Evolutionary conservation across 2,888 invertebrate genomes (phyloP).

Genomic region (Chaetogeoica ovagalla): DNA sequence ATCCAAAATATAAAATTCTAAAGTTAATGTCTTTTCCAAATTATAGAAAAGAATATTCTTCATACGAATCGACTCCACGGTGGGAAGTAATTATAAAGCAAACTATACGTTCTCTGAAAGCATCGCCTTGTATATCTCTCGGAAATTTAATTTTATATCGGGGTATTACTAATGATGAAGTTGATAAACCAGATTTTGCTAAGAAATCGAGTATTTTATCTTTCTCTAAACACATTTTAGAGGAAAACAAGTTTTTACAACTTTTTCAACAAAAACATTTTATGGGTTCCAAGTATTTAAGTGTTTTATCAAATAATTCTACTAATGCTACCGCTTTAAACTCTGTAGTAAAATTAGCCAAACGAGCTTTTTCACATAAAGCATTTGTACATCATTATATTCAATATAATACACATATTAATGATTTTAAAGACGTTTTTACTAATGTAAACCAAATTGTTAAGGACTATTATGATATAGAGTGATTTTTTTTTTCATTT

Average conservation of each 20-base stretch:
- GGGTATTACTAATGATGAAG: neutral
- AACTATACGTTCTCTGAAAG: conserved; percentile 34
- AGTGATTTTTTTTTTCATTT: conserved; percentile 25
- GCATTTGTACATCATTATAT: conserved; percentile 49
- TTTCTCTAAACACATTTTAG: conserved; percentile 25
- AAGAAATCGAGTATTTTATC: conserved; percentile 24
- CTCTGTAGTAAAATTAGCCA: conserved; percentile 38
- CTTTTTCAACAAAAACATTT: conserved; percentile 37
- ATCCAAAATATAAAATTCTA: conserved; percentile 37
- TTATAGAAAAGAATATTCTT: conserved; percentile 49
- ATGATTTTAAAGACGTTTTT: conserved; percentile 41
- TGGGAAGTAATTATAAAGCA: conserved; percentile 50
- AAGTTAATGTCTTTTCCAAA: conserved; percentile 36
- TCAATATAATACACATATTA: conserved; percentile 39
- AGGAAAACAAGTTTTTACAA: conserved; percentile 24
- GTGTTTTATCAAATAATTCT: conserved; percentile 39
- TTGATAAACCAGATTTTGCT: conserved; percentile 12
- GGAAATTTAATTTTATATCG: conserved; percentile 33
- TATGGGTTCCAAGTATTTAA: conserved; percentile 46
- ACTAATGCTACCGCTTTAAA: conserved; percentile 34
- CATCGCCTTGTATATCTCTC: conserved; percentile 24
- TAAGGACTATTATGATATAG: conserved; percentile 40
- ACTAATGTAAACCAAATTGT: conserved; percentile 37
- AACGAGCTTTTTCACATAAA: conserved; percentile 41
- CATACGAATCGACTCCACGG: conserved; percentile 39